These are phyloP conservation scores for Drosophila hamatofila DNA, from an alignment of 2,888 invertebrate species.

Conservation along the genomic window DNA sequence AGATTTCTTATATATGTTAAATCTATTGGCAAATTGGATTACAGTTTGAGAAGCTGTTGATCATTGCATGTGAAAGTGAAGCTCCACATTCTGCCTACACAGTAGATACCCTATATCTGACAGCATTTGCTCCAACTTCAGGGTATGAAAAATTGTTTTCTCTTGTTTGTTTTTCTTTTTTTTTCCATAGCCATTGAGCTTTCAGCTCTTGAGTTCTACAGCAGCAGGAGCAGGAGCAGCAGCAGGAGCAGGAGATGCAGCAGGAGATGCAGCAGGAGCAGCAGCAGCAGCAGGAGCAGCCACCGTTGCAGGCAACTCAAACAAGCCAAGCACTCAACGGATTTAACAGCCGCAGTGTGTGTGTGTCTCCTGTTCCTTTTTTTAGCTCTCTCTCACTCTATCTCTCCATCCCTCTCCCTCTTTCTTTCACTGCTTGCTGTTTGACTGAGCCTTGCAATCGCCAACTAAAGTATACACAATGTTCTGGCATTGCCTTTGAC, in stretches of 20 bases:
- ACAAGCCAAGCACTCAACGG: conserved; percentile 38
- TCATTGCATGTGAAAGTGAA: no score
- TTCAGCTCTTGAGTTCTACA: conserved; percentile 16
- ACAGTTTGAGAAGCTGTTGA: no score
- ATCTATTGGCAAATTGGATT: no score
- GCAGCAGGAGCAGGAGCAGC: conserved; percentile 10
- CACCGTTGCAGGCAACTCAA: conserved; percentile 27
- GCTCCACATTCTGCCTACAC: not conserved
- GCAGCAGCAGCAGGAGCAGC: conserved; percentile 17
- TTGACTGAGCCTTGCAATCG: not conserved
- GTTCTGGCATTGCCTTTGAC: conserved; percentile 54
- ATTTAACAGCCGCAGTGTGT: conserved; percentile 29
- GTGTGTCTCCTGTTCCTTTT: conserved; percentile 4
- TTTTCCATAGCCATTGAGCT: conserved; percentile 23
- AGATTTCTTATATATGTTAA: no score
- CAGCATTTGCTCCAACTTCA: not conserved
- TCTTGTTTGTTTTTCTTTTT: conserved; percentile 26
- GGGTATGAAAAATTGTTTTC: conserved; percentile 26
- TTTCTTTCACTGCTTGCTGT: not conserved
- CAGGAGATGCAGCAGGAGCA: conserved; percentile 12
- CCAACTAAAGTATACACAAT: conserved; percentile 34
- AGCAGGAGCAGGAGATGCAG: conserved; percentile 11
- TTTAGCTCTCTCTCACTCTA: conserved; percentile 2
- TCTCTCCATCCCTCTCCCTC: conserved; percentile 1
- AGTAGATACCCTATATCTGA: not conserved